Evolutionary conservation across 2,797 vertebrate species (phyloP).

Genomic region (Balearica regulorum): DNA sequence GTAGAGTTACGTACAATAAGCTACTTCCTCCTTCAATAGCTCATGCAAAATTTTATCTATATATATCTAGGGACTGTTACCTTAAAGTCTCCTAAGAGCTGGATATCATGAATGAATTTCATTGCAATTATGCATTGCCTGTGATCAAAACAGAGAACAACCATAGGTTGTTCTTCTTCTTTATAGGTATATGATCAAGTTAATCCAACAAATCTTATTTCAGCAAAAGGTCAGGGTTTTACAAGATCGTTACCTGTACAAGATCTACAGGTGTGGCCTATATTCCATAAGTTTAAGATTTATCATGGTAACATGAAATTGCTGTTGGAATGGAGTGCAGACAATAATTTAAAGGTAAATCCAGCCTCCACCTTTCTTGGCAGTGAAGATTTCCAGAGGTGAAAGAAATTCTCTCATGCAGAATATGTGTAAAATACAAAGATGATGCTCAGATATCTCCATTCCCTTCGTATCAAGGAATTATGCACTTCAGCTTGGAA

Average conservation of each 20-base stretch:
- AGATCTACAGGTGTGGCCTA: background rate
- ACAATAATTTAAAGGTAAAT: background rate
- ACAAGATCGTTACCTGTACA: background rate
- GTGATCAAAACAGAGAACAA: background rate
- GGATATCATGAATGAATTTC: background rate
- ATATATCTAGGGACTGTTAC: background rate
- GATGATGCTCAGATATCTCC: background rate
- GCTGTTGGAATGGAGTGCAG: background rate
- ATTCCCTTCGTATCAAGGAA: background rate
- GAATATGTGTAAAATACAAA: background rate
- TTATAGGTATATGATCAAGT: background rate
- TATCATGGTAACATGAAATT: background rate
- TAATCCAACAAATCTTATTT: background rate
- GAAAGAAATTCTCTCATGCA: background rate
- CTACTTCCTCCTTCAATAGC: background rate
- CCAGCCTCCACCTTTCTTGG: background rate
- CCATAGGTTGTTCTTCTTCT: background rate
- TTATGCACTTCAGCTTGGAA: background rate
- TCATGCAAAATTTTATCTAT: background rate
- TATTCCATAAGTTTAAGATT: background rate
- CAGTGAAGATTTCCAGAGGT: background rate
- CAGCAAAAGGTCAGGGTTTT: background rate
- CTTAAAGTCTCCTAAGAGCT: background rate
- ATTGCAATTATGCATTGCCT: background rate
- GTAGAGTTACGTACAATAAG: background rate